phyloP scores from a whole-genome alignment of 2,888 invertebrate species.

The Branchellion lobata region DNA sequence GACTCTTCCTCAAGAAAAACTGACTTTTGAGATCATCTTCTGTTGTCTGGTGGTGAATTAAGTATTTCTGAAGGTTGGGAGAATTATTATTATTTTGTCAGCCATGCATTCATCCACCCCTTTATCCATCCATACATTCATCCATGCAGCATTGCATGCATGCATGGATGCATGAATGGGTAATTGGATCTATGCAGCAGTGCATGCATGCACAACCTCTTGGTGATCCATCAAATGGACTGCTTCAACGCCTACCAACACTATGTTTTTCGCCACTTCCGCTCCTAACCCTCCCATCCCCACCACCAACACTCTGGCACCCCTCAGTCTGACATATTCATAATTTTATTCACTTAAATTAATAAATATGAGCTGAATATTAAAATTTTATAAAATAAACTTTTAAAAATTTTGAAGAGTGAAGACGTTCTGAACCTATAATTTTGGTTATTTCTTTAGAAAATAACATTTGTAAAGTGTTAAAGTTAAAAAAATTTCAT shows the following conservation, averaged over 20 bases:
- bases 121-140: no score
- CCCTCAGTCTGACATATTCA: slow-evolving; percentile 70
- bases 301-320: slow-evolving; percentile 81
- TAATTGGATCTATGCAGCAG: neutral
- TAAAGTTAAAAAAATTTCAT: no score
- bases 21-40: slow-evolving; percentile 79
- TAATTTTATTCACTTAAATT: no score
- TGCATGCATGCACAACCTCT: slow-evolving; percentile 53
- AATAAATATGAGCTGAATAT: neutral
- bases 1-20: slow-evolving; percentile 75
- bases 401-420: neutral
- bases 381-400: neutral
- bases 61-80: neutral
- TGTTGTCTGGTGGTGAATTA: slow-evolving; percentile 58
- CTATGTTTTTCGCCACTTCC: slow-evolving; percentile 88
- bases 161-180: no score
- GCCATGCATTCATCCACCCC: neutral
- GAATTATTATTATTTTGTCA: neutral
- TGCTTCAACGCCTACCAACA: slow-evolving; percentile 87
- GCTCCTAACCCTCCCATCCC: slow-evolving; percentile 87
- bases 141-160: no score
- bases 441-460: no score
- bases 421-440: slow-evolving; percentile 5
- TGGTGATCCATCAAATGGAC: slow-evolving; percentile 81
- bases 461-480: no score